Evolutionary conservation across 2,113 vertebrate species (phyloP).

Genomic region (Odocoileus hemionus): DNA sequence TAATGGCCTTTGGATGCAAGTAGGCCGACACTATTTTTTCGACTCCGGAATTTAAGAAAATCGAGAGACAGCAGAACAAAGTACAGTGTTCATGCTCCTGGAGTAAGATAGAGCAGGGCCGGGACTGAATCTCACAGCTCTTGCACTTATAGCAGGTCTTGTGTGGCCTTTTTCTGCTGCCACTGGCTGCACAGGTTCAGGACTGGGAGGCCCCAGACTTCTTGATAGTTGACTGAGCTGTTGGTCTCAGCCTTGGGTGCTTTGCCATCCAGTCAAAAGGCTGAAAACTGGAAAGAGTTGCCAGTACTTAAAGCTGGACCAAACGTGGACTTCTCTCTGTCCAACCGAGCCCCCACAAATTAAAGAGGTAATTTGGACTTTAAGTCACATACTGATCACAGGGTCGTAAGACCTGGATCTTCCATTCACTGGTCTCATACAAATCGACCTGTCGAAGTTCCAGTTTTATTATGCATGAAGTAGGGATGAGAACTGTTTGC

Average conservation of each 20-base stretch:
- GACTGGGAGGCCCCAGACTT: not conserved
- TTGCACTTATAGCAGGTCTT: not conserved
- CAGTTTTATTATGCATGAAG: not conserved
- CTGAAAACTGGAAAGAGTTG: not conserved
- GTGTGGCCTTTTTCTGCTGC: not conserved
- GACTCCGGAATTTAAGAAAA: not conserved
- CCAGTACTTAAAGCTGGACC: not conserved
- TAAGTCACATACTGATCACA: not conserved
- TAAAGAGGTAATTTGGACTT: not conserved
- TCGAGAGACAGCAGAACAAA: not conserved
- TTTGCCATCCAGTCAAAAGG: not conserved
- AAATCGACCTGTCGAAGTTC: not conserved
- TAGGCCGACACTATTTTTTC: not conserved
- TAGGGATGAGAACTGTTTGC: not conserved
- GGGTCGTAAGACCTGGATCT: not conserved
- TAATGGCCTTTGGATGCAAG: not conserved
- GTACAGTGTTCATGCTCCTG: not conserved
- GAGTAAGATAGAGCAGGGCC: not conserved
- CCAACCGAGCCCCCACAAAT: not conserved
- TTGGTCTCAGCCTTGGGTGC: not conserved
- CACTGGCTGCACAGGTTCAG: not conserved
- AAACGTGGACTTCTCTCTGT: not conserved
- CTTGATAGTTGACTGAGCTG: not conserved
- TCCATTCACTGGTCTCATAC: not conserved
- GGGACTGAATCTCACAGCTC: not conserved